A percentile compares a stretch with the other conserved stretches of the same genome.
Evolutionary conservation across 2,113 vertebrate genomes (phyloP).

Genomic region (Synodontis membranacea): DNA sequence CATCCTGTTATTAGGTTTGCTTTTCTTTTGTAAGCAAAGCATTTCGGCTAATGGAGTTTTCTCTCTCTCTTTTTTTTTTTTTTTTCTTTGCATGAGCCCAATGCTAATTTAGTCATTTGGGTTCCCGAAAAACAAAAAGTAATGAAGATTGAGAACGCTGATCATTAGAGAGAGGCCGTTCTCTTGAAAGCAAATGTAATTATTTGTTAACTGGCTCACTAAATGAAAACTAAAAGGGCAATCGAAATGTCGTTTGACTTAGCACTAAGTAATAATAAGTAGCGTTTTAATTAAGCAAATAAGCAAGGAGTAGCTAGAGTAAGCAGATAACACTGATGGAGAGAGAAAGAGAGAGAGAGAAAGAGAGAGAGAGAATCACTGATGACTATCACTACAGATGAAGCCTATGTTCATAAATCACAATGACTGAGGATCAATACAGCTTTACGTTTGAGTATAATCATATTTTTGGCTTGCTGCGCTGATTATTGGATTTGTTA

Average conservation of each 20-base stretch:
- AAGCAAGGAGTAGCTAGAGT: slow-evolving; percentile 45
- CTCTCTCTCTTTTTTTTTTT: background rate
- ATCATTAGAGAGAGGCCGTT: slow-evolving; percentile 48
- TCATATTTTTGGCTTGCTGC: slow-evolving; percentile 35
- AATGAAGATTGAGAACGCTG: slow-evolving; percentile 58
- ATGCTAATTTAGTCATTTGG: slow-evolving; percentile 53
- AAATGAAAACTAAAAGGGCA: slow-evolving; percentile 63
- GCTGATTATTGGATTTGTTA: slow-evolving; percentile 20
- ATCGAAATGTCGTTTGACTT: slow-evolving; percentile 60
- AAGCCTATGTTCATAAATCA: slow-evolving; percentile 37
- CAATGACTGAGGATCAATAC: slow-evolving; percentile 34
- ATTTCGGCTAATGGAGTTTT: slow-evolving; percentile 40
- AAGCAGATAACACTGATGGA: slow-evolving; percentile 39
- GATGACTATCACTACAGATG: slow-evolving; percentile 28
- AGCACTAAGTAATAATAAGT: slow-evolving; percentile 61
- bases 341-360: slow-evolving; percentile 36
- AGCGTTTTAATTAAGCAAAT: slow-evolving; percentile 60
- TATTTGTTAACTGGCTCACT: slow-evolving; percentile 63
- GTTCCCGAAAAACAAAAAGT: slow-evolving; percentile 49
- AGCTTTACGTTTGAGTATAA: slow-evolving; percentile 32
- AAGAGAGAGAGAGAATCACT: slow-evolving; percentile 34
- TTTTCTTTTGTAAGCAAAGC: slow-evolving; percentile 29
- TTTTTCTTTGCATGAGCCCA: slow-evolving; percentile 30
- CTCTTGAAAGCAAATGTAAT: slow-evolving; percentile 59
- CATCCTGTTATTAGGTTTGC: slow-evolving; percentile 14